A percentile compares a stretch with the other conserved stretches of the same genome.
These are phyloP conservation scores for Amiota minor DNA, from an alignment of 2,888 invertebrate species.

Conservation along the genomic window DNA sequence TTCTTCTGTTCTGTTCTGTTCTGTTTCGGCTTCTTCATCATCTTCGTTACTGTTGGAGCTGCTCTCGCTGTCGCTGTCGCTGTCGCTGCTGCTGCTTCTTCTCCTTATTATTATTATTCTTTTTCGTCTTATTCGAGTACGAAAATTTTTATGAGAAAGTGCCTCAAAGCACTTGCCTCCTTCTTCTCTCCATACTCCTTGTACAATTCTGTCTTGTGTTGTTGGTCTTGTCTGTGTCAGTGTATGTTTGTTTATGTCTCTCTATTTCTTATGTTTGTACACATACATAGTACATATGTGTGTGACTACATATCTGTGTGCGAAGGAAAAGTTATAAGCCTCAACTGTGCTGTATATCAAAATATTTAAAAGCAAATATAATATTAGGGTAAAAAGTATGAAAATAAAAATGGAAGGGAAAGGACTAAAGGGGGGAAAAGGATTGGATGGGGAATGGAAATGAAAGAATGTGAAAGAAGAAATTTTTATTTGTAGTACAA, in stretches of 20 bases:
- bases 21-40: constrained; percentile 29
- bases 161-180: constrained; percentile 50
- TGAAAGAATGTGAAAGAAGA: not conserved
- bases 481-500: constrained; percentile 56
- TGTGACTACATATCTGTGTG: constrained; percentile 41
- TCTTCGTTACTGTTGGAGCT: constrained; percentile 20
- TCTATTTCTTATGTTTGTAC: constrained; percentile 29
- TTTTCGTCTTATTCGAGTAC: constrained; percentile 65
- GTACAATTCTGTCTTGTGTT: constrained; percentile 39
- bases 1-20: constrained; percentile 36
- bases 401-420: constrained; percentile 23
- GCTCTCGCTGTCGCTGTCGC: constrained; percentile 19
- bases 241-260: constrained; percentile 36
- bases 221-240: constrained; percentile 31
- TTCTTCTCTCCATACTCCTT: not conserved
- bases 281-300: constrained; percentile 28
- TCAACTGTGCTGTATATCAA: constrained; percentile 68
- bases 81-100: constrained; percentile 43
- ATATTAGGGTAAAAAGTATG: constrained; percentile 51
- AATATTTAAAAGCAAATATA: constrained; percentile 71
- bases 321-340: constrained; percentile 57
- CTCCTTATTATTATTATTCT: constrained; percentile 44
- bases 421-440: constrained; percentile 36
- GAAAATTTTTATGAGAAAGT: constrained; percentile 67
- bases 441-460: constrained; percentile 51